Base-by-base conservation (phyloP, 2,797 vertebrate species). In the Aeoliscus strigatus region DNA sequence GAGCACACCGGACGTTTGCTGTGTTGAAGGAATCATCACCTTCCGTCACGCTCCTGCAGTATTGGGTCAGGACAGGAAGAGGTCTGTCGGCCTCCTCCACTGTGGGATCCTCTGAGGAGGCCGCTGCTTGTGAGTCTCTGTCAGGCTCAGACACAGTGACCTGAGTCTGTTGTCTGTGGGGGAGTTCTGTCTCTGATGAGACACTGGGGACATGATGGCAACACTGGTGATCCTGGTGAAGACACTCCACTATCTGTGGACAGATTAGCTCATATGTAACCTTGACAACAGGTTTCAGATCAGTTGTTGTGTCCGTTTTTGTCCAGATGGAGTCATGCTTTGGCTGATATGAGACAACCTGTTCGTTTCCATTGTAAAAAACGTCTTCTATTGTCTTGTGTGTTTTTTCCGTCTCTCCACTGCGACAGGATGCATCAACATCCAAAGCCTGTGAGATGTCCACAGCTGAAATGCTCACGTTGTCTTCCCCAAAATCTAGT, bases 11-110 rank as follows among this genome's bases (percentile, higher is more conserved):
- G 53, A 66, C 39, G 68, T 53, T 25, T 2, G 32, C 23, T 16
- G 44, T 12, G 5, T 65, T 58, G 14, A 14, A 38, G 18, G 57
- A 18, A 0, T 67, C 30, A 1, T 77, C 70, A 0, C 54, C 80
- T 26, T 87, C 80, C 79, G 47, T 85, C 46, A 88, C 77, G 10
- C 76, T 80, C 59, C 87, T 87, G 60, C 48, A 62, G 55, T 61
- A 86, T 7, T 59, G 52, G 24, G 52, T 35, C 0, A 11, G 23
- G 24, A 39, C 41, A 32, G 64, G 39, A 60, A 37, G 42, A 16
- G 44, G 44, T 37, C 17, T 13, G 16, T 40, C 23, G 8, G 43
- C 13, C 5, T 39, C 29, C 14, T 4, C 25, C 33, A 10, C 31
- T 21, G 1, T 13, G 5, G 6, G 9, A 14, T 38, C 12, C 11